phyloP scores from a whole-genome alignment of 35 echinoderm and acorn worm species.

The Eucidaris tribuloides region DNA sequence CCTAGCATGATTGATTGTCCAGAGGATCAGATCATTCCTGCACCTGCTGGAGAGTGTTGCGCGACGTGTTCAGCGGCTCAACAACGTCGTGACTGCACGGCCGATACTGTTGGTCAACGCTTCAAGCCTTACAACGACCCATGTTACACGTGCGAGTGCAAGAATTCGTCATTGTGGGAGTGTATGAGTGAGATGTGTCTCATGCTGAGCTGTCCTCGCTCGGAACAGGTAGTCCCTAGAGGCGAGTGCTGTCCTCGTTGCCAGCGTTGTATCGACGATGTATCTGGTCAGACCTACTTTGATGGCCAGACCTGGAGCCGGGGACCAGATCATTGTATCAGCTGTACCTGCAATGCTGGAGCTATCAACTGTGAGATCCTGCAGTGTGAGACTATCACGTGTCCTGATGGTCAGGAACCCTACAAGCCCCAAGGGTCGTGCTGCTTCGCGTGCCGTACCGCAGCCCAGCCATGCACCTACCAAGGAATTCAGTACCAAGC shows the following conservation, averaged over 20 bases:
- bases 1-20: constrained; percentile 64
- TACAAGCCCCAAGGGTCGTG: constrained; percentile 56
- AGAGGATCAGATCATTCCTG: constrained; percentile 33
- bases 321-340: constrained; percentile 64
- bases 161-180: constrained; percentile 74
- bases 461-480: constrained; percentile 5
- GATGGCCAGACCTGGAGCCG: constrained; percentile 86
- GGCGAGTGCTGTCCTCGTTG: constrained; percentile 93
- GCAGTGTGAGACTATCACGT: constrained; percentile 49
- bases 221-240: constrained; percentile 51
- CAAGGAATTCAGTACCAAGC: constrained; percentile 34
- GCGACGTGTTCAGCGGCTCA: constrained; percentile 65
- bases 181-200: constrained; percentile 89
- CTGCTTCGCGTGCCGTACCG: constrained; percentile 62
- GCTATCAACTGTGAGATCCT: constrained; percentile 76
- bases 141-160: constrained; percentile 76
- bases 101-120: constrained; percentile 29
- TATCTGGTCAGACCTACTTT: constrained; percentile 45
- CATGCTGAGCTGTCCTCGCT: constrained; percentile 78
- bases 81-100: constrained; percentile 48
- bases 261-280: constrained; percentile 88
- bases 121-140: constrained; percentile 84
- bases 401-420: constrained; percentile 67
- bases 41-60: constrained; percentile 78
- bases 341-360: constrained; percentile 82